Evolutionary conservation across 2,113 vertebrate species (phyloP), one percentile per base, ranked within the genome.

Genomic region (Sceloporus undulatus): DNA sequence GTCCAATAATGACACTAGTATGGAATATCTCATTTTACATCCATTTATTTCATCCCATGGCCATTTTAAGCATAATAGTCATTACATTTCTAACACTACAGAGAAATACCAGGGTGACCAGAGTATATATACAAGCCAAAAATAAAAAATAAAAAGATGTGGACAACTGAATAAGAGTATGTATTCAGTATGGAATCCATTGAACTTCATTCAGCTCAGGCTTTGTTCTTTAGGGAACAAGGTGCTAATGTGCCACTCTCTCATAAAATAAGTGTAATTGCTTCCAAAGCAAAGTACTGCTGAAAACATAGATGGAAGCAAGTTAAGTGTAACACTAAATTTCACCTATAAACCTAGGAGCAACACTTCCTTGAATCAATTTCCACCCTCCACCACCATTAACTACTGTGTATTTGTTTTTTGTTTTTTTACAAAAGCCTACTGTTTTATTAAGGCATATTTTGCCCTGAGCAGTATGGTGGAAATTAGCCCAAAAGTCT

Each of bases 171-270:
- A 93, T 92, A 79, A 92, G 93, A 29, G 81, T 89, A 95, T 0
- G 92, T 92, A 90, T 95, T 95, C 90, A 92, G 92, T 94, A 94
- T 88, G 91, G 95, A 95, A 89, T 90, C 91, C 93, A 95, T 87
- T 92, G 89, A 91, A 93, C 93, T 94, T 95, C 94, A 92, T 90
- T 96, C 93, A 92, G 91, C 94, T 94, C 92, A 95, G 90, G 90
- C 93, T 96, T 96, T 95, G 95, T 96, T 95, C 93, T 96, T 94
- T 90, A 95, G 96, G 93, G 95, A 97, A 96, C 90, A 97, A 96
- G 95, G 96, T 96, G 95, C 95, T 95, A 96, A 97, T 84, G 92
- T 91, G 92, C 95, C 95, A 96, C 93, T 94, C 95, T 92, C 96
- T 95, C 92, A 96, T 94, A 91, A 94, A 94, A 93, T 94, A 95